phyloP scores from a whole-genome alignment of 2,113 vertebrate genomes.

The Oriolus oriolus region DNA sequence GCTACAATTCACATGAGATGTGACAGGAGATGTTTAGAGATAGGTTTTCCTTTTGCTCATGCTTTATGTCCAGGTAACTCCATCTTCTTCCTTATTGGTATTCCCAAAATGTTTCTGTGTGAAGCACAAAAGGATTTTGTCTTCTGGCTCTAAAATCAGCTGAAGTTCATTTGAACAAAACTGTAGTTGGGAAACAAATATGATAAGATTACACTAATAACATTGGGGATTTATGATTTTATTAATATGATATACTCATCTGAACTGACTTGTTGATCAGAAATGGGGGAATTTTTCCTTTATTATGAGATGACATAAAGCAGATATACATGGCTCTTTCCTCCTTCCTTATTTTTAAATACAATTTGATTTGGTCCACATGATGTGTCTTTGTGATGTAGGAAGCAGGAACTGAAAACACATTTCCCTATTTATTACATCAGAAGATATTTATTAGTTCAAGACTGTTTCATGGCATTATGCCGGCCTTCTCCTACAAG shows the following conservation, averaged over 20 bases:
- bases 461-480: not conserved
- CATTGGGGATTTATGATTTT: not conserved
- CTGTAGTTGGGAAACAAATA: not conserved
- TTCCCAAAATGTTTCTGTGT: not conserved
- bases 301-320: not conserved
- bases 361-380: conserved; percentile 5
- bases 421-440: not conserved
- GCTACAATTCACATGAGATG: not conserved
- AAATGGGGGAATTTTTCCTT: not conserved
- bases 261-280: not conserved
- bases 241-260: not conserved
- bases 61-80: not conserved
- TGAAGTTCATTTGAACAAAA: not conserved
- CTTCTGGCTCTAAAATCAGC: not conserved
- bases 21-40: not conserved
- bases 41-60: not conserved
- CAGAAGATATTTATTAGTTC: not conserved
- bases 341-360: not conserved
- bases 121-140: not conserved
- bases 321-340: not conserved
- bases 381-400: not conserved
- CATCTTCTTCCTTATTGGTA: rapidly evolving
- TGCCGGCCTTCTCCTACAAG: not conserved
- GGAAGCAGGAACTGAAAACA: conserved; percentile 8
- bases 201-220: not conserved